These are phyloP conservation scores for Agonopterix subpropinquella DNA, from an alignment of 2,888 invertebrate species.

Conservation along the genomic window DNA sequence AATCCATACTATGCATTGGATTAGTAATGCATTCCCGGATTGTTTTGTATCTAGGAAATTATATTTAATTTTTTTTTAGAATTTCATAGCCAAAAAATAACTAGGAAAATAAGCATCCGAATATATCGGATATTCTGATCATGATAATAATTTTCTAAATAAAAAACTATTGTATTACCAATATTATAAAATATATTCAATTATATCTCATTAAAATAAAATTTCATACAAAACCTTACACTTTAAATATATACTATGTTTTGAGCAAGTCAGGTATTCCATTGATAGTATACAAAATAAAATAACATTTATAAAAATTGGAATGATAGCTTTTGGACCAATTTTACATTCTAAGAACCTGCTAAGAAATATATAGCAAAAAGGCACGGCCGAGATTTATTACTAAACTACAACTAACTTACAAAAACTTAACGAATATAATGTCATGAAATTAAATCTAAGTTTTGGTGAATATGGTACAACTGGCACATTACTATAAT, in stretches of 20 bases:
- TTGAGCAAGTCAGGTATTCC: slow-evolving; percentile 19
- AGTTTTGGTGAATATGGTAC: slow-evolving; percentile 30
- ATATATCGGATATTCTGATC: no score
- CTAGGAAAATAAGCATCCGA: no score
- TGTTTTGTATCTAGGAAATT: no score
- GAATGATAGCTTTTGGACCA: slow-evolving; percentile 8
- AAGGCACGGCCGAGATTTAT: neutral
- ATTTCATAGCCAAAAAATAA: no score
- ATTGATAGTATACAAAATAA: neutral
- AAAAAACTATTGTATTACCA: neutral
- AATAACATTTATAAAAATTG: slow-evolving; percentile 3
- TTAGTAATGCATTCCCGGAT: no score
- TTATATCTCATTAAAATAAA: neutral
- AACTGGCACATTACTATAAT: slow-evolving; percentile 31
- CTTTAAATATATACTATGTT: slow-evolving; percentile 8
- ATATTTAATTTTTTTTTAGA: no score
- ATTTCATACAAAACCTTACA: neutral
- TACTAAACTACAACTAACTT: neutral
- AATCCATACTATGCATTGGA: no score
- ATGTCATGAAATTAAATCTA: slow-evolving; percentile 7
- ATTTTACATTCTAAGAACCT: neutral
- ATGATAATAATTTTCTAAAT: neutral
- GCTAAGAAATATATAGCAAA: neutral
- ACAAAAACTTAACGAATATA: neutral
- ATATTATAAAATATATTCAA: neutral